Conservation (phyloP, 2,797 vertebrate species). For the Lepilemur ruficaudatus region DNA sequence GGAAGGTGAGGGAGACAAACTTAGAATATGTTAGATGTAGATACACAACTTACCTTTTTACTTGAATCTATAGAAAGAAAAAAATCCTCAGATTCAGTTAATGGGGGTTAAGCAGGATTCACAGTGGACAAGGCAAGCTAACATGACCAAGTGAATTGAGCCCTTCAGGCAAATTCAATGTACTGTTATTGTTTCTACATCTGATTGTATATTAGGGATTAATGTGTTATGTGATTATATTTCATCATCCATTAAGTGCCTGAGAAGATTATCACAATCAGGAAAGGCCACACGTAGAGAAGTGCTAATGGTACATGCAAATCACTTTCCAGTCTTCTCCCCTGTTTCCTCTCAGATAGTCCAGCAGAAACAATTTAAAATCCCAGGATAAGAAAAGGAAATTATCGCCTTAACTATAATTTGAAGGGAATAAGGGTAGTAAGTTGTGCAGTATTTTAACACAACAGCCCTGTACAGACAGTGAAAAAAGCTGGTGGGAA, state of each 20-base stretch:
- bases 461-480: background rate
- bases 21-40: background rate
- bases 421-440: background rate
- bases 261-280: background rate
- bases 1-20: background rate
- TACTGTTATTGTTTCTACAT: background rate
- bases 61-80: background rate
- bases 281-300: background rate
- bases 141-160: background rate
- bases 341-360: background rate
- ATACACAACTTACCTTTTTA: background rate
- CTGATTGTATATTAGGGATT: background rate
- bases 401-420: background rate
- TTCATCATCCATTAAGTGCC: background rate
- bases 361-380: background rate
- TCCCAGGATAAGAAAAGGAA: background rate
- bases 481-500: background rate
- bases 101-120: background rate
- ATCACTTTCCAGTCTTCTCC: background rate
- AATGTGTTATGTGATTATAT: background rate
- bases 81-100: background rate
- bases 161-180: background rate
- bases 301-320: background rate
- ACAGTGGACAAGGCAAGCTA: background rate
- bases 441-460: background rate